Evolutionary conservation across 2,888 invertebrate genomes (phyloP), one percentile per base, ranked within the genome.

Genomic region (Ochropleura plecta): DNA sequence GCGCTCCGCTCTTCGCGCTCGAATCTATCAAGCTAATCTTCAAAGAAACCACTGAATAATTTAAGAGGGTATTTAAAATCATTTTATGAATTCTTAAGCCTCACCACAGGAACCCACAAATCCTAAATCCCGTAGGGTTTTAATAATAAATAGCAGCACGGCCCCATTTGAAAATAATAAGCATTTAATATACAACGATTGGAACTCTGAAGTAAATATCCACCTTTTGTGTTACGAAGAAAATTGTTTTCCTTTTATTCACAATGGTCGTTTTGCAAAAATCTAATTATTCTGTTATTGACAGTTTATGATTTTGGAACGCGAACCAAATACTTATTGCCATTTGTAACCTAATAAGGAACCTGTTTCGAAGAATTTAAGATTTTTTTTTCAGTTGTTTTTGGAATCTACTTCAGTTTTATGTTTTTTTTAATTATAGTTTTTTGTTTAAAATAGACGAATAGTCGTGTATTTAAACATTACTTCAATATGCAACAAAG

Each of bases 31-130:
- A 84, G 90, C 83, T 92, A 90, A 93, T 90, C 91, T 88, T 83
- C 86, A 88, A 91, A 89, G 90, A 90, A 90, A 88, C 89, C 88
- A 85, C 86, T 91, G 92, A 92, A 93, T 94, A 92, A 91, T 92
- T 92, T 84, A 91, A 87, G 81, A 79, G 77, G 86, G 89, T 90
- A 90, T 92, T 91, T 90, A 89, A 90, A 91, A 92, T 91, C 87
- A 90, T 91, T 92, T 90, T 89, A 89, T 90, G 80, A 90, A 90
- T 90, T 89, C 88, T 84, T 82, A 76, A 85, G 80, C 55, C 48
- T 46, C 64, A 79, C 83, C 76, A 78, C 84, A 78, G 88, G 87
- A 86, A 82, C 88, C 86, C 83, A 76, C 64, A 79, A 87, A 88
- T 90, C 88, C 86, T 78, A 84, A 88, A 90, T 87, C 89, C 88